Evolutionary conservation across 2,797 vertebrate species (phyloP).

Genomic region (Xenentodon cancila): DNA sequence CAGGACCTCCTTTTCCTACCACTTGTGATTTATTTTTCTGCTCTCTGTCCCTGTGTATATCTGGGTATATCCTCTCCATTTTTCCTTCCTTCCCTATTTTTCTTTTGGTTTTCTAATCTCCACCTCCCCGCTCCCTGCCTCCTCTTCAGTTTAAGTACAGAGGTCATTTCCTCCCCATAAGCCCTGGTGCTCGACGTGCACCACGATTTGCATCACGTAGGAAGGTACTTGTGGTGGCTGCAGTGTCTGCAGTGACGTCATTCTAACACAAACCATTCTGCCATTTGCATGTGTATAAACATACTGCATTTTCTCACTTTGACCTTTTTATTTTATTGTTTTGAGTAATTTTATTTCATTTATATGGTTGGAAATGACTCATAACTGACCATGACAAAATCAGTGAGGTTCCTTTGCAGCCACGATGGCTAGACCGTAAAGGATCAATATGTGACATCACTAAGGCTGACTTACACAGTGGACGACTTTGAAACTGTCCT

Average conservation of each 20-base stretch:
- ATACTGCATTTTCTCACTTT: background rate
- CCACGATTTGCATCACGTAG: constrained; percentile 79
- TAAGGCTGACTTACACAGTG: too few relatives aligned
- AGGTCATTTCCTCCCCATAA: constrained; percentile 84
- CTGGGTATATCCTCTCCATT: background rate
- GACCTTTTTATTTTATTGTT: background rate
- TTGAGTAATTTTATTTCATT: background rate
- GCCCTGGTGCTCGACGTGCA: constrained; percentile 81
- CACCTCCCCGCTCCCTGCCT: constrained; percentile 40
- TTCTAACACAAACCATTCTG: constrained; percentile 48
- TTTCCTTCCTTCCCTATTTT: constrained; percentile 11
- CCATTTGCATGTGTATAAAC: background rate
- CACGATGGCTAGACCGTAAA: background rate
- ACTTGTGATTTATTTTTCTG: constrained; percentile 55
- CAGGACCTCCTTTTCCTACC: constrained; percentile 7
- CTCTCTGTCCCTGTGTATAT: constrained; percentile 17
- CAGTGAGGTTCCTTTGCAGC: constrained; percentile 1
- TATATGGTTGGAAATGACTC: too few relatives aligned
- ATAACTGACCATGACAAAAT: constrained; percentile 28
- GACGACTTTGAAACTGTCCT: too few relatives aligned
- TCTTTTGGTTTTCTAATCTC: constrained; percentile 19
- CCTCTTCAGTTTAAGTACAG: constrained; percentile 84
- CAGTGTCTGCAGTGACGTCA: constrained; percentile 66
- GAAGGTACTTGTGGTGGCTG: constrained; percentile 80
- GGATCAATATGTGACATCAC: background rate